Conservation (phyloP, 2,888 invertebrate genomes). For the Brachypalpus laphriformis region DNA sequence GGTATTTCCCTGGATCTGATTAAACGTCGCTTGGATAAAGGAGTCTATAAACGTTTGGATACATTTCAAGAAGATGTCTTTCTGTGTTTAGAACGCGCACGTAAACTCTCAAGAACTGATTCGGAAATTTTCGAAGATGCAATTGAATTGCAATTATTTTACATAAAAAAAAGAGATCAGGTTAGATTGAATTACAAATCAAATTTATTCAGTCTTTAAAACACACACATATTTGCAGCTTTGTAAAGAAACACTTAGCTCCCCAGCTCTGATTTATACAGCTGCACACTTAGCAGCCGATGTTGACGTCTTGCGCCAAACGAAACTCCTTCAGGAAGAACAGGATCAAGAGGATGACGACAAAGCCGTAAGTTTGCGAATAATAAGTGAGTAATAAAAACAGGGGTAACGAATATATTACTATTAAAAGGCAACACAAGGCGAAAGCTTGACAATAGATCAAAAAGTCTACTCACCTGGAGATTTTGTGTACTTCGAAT, state of each 20-base stretch:
- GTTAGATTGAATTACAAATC: slow-evolving; percentile 26
- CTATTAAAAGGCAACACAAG: slow-evolving; percentile 79
- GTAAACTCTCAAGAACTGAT: slow-evolving; percentile 94
- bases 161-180: slow-evolving; percentile 89
- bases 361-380: slow-evolving; percentile 81
- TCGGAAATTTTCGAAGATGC: slow-evolving; percentile 98
- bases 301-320: slow-evolving; percentile 89
- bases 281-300: slow-evolving; percentile 89
- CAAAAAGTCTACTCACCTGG: slow-evolving; percentile 91
- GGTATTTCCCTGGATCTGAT: slow-evolving; percentile 96
- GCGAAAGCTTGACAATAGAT: slow-evolving; percentile 88
- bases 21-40: slow-evolving; percentile 95
- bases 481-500: slow-evolving; percentile 95
- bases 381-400: background rate
- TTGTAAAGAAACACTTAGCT: slow-evolving; percentile 91
- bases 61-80: slow-evolving; percentile 98
- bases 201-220: background rate
- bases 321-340: slow-evolving; percentile 90
- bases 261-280: slow-evolving; percentile 93
- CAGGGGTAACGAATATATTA: background rate
- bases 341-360: slow-evolving; percentile 89
- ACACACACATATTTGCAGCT: slow-evolving; percentile 83
- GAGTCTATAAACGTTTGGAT: slow-evolving; percentile 95
- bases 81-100: slow-evolving; percentile 94
- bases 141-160: slow-evolving; percentile 95